Evolutionary conservation across 2,797 vertebrate genomes (phyloP).

Genomic region (Mionectes olivaceus): DNA sequence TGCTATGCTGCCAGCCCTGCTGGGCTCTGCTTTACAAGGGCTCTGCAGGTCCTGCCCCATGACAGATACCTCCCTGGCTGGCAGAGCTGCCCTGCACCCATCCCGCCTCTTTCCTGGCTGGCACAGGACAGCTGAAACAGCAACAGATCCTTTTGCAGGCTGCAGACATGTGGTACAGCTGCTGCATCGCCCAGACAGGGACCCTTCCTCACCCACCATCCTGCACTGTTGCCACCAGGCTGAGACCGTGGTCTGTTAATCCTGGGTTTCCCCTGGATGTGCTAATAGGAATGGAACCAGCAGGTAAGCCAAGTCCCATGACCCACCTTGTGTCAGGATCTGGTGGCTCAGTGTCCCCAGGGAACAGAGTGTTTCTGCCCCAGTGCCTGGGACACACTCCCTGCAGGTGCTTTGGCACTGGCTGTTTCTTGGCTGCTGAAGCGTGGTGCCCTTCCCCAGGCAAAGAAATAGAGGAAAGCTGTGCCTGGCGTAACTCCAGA

Average conservation of each 20-base stretch:
- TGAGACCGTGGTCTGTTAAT: background rate
- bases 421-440: background rate
- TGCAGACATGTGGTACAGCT: background rate
- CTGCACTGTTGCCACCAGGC: background rate
- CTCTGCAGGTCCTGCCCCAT: background rate
- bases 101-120: fast-evolving
- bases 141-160: background rate
- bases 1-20: background rate
- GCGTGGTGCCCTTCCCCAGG: background rate
- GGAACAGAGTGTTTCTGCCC: background rate
- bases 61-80: background rate
- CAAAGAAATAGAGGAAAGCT: background rate
- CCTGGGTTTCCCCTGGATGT: background rate
- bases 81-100: background rate
- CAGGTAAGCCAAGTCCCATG: background rate
- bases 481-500: background rate
- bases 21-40: background rate
- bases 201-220: background rate
- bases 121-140: background rate
- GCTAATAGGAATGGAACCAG: background rate
- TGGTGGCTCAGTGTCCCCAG: fast-evolving
- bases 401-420: background rate
- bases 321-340: fast-evolving
- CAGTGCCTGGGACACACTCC: fast-evolving
- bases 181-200: background rate